Conservation (phyloP, 2,888 invertebrate genomes). For the Smittia sp. region DNA sequence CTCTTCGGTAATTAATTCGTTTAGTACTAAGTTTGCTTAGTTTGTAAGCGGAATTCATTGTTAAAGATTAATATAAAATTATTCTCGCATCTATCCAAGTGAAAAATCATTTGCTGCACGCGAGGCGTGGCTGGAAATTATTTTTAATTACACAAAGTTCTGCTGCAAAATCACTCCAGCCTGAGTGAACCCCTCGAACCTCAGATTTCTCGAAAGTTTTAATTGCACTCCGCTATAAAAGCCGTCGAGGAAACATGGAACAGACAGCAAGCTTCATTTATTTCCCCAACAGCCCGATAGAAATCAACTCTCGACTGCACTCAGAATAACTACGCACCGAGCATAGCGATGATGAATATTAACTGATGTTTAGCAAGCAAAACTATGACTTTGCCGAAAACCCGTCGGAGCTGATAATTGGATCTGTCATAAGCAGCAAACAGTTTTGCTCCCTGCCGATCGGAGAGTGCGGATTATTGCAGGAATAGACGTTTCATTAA, state of each 20-base stretch:
- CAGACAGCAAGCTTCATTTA: not conserved
- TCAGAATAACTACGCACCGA: not conserved
- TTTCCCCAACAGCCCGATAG: not conserved
- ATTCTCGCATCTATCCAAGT: conserved; percentile 13
- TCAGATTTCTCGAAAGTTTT: not conserved
- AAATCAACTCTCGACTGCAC: not conserved
- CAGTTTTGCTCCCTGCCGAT: not conserved
- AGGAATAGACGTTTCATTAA: conserved; percentile 14
- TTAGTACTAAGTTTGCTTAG: conserved; percentile 4
- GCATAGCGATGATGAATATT: not conserved
- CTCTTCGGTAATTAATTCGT: conserved; percentile 17
- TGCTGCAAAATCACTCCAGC: not conserved
- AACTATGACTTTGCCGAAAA: conserved; percentile 22
- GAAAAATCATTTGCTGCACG: conserved; percentile 24
- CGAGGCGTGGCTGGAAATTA: not conserved
- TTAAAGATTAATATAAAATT: not conserved
- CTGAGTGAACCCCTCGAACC: not conserved
- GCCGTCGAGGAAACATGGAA: not conserved
- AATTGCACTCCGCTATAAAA: not conserved
- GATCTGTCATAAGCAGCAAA: conserved; percentile 7
- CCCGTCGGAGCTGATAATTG: not conserved
- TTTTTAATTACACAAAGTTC: not conserved
- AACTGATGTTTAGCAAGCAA: not conserved
- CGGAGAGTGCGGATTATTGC: not conserved
- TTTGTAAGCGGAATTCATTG: conserved; percentile 7